Conservation (phyloP, 2,797 vertebrate species). For the Melanitta fusca region DNA sequence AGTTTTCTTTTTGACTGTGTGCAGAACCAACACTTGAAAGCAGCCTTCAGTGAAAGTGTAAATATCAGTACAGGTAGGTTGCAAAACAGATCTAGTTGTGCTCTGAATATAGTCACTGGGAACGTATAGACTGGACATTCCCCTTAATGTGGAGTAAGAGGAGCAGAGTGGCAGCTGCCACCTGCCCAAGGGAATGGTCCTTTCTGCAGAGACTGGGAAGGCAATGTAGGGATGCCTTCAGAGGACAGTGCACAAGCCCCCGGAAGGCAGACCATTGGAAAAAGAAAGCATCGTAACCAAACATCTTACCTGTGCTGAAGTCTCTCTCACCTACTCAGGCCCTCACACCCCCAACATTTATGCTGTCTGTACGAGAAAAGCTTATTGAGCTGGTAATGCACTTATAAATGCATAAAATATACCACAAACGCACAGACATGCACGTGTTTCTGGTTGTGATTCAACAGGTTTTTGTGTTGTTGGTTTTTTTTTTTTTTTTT, state of each 20-base stretch:
- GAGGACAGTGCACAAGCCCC: background rate
- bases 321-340: background rate
- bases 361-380: background rate
- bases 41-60: background rate
- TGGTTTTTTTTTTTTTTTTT: background rate
- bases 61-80: background rate
- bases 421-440: background rate
- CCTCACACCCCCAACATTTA: background rate
- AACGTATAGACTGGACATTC: background rate
- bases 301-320: background rate
- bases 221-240: background rate
- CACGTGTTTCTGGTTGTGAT: background rate
- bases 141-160: background rate
- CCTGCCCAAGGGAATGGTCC: background rate
- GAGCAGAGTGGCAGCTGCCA: background rate
- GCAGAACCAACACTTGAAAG: background rate
- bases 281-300: background rate
- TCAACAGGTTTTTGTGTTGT: background rate
- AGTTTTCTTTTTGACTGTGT: background rate
- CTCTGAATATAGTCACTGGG: background rate
- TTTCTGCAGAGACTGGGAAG: background rate
- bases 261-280: background rate
- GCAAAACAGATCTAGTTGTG: background rate
- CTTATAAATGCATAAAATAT: background rate
- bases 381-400: background rate